Evolutionary conservation across 2,888 invertebrate species (phyloP).

Genomic region (Piscicola geometra): DNA sequence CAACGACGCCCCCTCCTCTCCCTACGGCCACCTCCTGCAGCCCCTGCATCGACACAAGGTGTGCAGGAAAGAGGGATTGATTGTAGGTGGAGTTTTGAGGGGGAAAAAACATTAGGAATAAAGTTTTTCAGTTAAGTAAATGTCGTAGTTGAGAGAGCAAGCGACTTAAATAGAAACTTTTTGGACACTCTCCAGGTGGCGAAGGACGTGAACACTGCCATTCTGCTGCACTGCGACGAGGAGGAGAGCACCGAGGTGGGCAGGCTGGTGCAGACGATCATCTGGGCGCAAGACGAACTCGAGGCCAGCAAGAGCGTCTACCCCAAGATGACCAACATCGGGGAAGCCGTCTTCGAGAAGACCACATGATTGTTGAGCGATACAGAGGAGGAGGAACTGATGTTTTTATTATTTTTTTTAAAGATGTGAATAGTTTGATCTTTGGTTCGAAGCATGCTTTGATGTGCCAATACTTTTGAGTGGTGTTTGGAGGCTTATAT

Average conservation of each 20-base stretch:
- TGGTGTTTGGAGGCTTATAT: no score
- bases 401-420: no score
- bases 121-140: no score
- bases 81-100: not conserved
- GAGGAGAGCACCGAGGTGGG: slow-evolving; percentile 75
- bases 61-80: no score
- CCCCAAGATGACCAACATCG: slow-evolving; percentile 88
- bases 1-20: slow-evolving; percentile 88
- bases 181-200: slow-evolving; percentile 64
- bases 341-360: slow-evolving; percentile 55
- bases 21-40: slow-evolving; percentile 87
- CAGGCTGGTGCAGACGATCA: slow-evolving; percentile 80
- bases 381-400: no score
- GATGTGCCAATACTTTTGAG: no score
- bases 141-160: no score
- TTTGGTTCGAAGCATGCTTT: no score
- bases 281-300: slow-evolving; percentile 92
- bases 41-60: slow-evolving; percentile 79
- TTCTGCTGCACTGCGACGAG: slow-evolving; percentile 78
- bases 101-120: no score
- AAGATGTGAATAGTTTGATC: no score
- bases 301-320: slow-evolving; percentile 91
- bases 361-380: not conserved
- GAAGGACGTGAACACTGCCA: slow-evolving; percentile 94
- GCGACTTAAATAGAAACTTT: no score